A percentile compares a stretch with the other conserved stretches of the same genome.
These are phyloP conservation scores for Macrochelys suwanniensis DNA, from an alignment of 2,797 vertebrate species.

Conservation along the genomic window DNA sequence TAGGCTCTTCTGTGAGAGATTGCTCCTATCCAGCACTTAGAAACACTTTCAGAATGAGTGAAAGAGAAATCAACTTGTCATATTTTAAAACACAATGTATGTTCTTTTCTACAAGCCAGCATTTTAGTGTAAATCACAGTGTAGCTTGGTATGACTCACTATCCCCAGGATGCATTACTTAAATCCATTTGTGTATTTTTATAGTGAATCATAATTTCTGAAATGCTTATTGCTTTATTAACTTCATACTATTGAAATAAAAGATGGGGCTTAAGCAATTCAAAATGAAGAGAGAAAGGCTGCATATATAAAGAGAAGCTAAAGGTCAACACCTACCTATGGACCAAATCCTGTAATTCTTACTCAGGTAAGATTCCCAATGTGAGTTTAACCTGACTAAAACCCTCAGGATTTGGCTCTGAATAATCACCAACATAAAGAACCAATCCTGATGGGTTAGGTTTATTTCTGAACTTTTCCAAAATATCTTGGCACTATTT, in stretches of 20 bases:
- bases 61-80: conserved; percentile 31
- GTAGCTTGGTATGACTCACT: conserved; percentile 41
- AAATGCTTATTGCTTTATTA: conserved; percentile 26
- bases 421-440: not conserved
- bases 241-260: not conserved
- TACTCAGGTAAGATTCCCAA: not conserved
- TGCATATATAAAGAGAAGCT: not conserved
- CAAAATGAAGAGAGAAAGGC: not conserved
- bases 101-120: conserved; percentile 35
- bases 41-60: conserved; percentile 18
- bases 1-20: conserved; percentile 10
- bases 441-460: not conserved
- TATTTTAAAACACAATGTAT: conserved; percentile 44
- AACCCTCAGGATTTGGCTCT: not conserved
- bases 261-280: not conserved
- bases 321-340: not conserved
- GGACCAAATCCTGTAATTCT: not conserved
- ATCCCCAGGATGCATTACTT: conserved; percentile 28
- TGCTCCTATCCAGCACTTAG: conserved; percentile 10
- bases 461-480: not conserved
- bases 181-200: conserved; percentile 26
- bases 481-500: not conserved
- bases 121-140: conserved; percentile 44
- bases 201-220: conserved; percentile 21
- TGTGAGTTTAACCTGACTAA: not conserved